Percentiles rank a stretch among this genome's conserved stretches.
phyloP scores from a whole-genome alignment of 2,888 invertebrate genomes.

The Xestia c-nigrum region DNA sequence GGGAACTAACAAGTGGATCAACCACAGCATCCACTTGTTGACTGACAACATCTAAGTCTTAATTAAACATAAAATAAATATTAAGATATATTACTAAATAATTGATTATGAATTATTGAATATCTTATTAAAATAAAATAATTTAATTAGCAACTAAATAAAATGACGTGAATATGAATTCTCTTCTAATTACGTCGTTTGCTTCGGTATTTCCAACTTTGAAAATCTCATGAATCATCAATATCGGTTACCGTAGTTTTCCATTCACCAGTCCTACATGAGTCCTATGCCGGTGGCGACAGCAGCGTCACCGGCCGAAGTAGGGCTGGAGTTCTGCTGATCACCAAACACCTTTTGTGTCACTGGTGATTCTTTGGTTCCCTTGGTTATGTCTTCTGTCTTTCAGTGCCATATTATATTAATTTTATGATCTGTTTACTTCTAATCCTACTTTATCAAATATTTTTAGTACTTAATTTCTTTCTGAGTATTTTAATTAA shows the following conservation, averaged over 20 bases:
- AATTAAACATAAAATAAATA: no score
- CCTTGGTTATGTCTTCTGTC: slow-evolving; percentile 2
- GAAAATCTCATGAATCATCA: background rate
- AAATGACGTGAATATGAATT: background rate
- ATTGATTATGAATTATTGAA: no score
- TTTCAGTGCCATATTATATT: slow-evolving; percentile 4
- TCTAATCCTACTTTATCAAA: no score
- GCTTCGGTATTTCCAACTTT: background rate
- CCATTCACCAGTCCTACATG: background rate
- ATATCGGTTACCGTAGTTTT: background rate
- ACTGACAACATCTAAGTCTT: slow-evolving; percentile 9
- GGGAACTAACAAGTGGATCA: background rate
- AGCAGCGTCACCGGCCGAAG: slow-evolving; percentile 49
- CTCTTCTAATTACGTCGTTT: background rate
- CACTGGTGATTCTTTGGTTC: slow-evolving; percentile 40
- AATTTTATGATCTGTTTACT: background rate
- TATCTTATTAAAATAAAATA: no score
- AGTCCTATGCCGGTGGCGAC: slow-evolving; percentile 28
- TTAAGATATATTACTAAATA: no score
- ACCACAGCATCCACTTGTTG: background rate
- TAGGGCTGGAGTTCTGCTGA: slow-evolving; percentile 39
- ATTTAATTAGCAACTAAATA: no score
- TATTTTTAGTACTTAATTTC: background rate
- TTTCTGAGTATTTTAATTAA: background rate
- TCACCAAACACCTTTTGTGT: slow-evolving; percentile 27